phyloP scores from a whole-genome alignment of 2,113 vertebrate genomes.

The Esox niger region DNA sequence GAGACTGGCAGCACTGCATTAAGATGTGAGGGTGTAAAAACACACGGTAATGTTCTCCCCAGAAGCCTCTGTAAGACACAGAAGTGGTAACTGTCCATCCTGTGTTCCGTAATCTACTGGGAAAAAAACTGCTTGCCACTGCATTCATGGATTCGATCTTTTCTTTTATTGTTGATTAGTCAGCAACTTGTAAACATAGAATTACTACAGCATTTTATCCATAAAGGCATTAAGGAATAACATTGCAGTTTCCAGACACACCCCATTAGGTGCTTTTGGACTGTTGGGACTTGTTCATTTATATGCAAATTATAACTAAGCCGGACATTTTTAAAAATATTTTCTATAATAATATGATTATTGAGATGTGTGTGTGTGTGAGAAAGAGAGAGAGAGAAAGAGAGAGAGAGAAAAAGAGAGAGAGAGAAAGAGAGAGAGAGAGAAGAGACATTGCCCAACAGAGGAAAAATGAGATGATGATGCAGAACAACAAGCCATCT shows the following conservation, averaged over 20 bases:
- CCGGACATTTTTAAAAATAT: too few relatives aligned
- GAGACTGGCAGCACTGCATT: conserved; percentile 24
- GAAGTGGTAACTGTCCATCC: too few relatives aligned
- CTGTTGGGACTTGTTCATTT: background rate
- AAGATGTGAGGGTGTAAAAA: background rate
- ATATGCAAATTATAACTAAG: background rate
- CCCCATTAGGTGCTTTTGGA: background rate
- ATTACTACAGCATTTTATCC: background rate
- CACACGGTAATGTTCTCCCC: conserved; percentile 5
- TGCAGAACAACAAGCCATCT: conserved; percentile 22
- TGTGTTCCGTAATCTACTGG: too few relatives aligned
- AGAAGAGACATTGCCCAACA: background rate
- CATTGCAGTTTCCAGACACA: background rate
- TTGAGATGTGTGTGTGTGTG: too few relatives aligned
- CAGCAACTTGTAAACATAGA: conserved; percentile 3
- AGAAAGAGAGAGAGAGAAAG: background rate
- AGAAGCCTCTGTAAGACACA: too few relatives aligned
- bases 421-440: too few relatives aligned
- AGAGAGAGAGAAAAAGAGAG: too few relatives aligned
- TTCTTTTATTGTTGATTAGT: conserved; percentile 23
- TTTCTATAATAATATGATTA: too few relatives aligned
- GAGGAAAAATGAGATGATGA: conserved; percentile 30
- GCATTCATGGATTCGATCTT: conserved; percentile 33
- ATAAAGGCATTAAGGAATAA: conserved; percentile 8
- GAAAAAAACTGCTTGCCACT: conserved; percentile 32